phyloP scores from a whole-genome alignment of 1,140 invertebrate species.

The Drosophila subpulchrella region DNA sequence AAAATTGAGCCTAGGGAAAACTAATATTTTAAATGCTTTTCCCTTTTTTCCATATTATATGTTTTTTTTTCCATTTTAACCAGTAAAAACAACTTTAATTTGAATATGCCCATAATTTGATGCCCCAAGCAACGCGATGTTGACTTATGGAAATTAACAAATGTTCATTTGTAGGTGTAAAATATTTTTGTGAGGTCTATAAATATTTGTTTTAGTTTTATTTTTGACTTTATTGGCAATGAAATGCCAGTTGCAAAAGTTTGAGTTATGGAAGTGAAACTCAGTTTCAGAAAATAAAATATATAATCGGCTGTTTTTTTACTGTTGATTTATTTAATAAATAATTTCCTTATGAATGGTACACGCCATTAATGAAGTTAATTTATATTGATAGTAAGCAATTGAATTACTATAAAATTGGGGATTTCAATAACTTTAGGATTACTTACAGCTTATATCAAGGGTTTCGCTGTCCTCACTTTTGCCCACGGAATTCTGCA shows the following conservation, averaged over 20 bases:
- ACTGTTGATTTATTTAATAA: too few relatives aligned
- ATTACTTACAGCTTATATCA: slow-evolving; percentile 90
- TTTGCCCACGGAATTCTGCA: slow-evolving; percentile 91
- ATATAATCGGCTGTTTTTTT: background rate
- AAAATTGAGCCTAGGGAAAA: background rate
- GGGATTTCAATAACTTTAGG: background rate
- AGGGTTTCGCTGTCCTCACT: slow-evolving; percentile 91
- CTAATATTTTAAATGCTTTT: background rate
- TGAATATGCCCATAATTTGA: background rate
- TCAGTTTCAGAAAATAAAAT: background rate
- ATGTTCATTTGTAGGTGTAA: slow-evolving; percentile 3
- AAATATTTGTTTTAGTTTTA: background rate
- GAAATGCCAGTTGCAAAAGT: background rate
- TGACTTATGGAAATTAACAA: slow-evolving; percentile 9
- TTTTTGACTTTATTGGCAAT: background rate
- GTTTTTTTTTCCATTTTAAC: background rate
- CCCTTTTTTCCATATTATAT: background rate
- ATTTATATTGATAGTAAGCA: too few relatives aligned
- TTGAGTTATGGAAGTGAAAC: too few relatives aligned
- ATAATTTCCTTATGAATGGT: too few relatives aligned
- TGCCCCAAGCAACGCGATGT: background rate
- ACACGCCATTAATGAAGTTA: too few relatives aligned
- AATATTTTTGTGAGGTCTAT: background rate
- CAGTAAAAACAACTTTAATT: background rate
- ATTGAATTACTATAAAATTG: background rate